phyloP scores from a whole-genome alignment of 2,797 vertebrate genomes.

The Rhinatrema bivittatum region DNA sequence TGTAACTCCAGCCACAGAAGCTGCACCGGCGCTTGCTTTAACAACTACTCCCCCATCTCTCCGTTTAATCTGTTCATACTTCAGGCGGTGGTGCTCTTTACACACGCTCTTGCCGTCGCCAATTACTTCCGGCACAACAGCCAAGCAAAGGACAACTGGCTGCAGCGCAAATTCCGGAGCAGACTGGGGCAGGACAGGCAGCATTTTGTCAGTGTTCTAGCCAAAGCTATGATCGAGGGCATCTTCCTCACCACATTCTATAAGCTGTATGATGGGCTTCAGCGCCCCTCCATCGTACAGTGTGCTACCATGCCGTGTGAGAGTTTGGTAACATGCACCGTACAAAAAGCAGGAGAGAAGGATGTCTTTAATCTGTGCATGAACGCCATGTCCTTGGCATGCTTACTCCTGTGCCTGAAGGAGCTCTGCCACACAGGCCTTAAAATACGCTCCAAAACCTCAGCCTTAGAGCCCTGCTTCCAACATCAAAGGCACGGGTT shows the following conservation, averaged over 20 bases:
- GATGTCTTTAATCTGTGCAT: not conserved
- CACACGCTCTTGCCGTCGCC: not conserved
- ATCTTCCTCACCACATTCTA: not conserved
- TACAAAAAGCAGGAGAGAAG: not conserved
- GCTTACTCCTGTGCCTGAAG: not conserved
- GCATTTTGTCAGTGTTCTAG: slow-evolving; percentile 1
- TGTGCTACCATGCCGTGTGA: slow-evolving; percentile 7
- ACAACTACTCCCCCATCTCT: not conserved
- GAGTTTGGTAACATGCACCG: not conserved
- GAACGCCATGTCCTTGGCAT: not conserved
- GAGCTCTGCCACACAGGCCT: not conserved
- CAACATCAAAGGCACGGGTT: too few relatives aligned
- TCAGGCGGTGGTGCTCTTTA: not conserved
- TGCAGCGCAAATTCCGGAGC: not conserved
- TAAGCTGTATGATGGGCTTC: slow-evolving; percentile 2
- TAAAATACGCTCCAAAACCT: not conserved
- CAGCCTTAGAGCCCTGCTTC: too few relatives aligned
- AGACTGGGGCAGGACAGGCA: not conserved
- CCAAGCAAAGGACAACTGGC: not conserved
- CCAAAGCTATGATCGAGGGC: slow-evolving; percentile 9
- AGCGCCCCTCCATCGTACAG: not conserved
- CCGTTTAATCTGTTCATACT: slow-evolving; percentile 18
- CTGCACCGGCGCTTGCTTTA: slow-evolving; percentile 13
- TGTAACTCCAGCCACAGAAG: slow-evolving; percentile 3
- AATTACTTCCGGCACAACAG: not conserved